These are phyloP conservation scores for Pogona vitticeps DNA, from an alignment of 2,113 vertebrate species.

Conservation along the genomic window DNA sequence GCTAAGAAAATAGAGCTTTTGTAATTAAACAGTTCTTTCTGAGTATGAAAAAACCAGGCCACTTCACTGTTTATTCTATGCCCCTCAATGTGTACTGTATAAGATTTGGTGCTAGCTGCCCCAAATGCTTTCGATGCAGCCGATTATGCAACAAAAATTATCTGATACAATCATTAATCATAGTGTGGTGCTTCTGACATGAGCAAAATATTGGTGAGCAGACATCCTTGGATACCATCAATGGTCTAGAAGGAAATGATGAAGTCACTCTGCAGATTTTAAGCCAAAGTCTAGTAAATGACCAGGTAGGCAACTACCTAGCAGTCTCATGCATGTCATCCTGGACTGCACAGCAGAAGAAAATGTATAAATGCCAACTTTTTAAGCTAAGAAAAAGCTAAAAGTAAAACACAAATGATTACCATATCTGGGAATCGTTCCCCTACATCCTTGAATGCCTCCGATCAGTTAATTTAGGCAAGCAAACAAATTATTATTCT, in stretches of 20 bases:
- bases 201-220: background rate
- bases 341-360: background rate
- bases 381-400: background rate
- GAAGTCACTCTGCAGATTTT: background rate
- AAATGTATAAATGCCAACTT: background rate
- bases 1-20: too few relatives aligned
- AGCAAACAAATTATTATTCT: conserved; percentile 72
- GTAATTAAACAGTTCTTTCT: too few relatives aligned
- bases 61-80: background rate
- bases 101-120: too few relatives aligned
- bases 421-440: background rate
- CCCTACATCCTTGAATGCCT: conserved; percentile 52
- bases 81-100: background rate
- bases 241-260: background rate
- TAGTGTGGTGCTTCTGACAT: too few relatives aligned
- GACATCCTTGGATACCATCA: background rate
- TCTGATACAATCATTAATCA: too few relatives aligned
- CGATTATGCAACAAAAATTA: too few relatives aligned
- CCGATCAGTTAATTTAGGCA: conserved; percentile 61
- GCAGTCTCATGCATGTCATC: background rate
- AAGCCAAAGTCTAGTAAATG: background rate
- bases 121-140: too few relatives aligned
- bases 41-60: too few relatives aligned
- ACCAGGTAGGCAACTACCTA: background rate
- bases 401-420: background rate